Evolutionary conservation across 2,113 vertebrate species (phyloP), one percentile per base, ranked within the genome.

Genomic region (Myrmecobius fasciatus): DNA sequence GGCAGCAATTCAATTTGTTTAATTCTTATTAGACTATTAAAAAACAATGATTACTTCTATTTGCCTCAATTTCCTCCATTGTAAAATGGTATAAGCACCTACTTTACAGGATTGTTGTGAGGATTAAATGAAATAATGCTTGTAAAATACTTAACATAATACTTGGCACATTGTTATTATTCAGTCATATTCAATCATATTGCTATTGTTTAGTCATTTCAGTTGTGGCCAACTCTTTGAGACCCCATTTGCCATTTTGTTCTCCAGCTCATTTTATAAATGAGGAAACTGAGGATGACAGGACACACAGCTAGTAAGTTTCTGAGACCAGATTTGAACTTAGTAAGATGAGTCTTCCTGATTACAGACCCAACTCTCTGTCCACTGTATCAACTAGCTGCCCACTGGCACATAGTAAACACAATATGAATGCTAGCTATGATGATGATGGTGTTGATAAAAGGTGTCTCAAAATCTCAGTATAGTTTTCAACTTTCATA

Each of bases 1-100:
- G 90, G 93, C 28, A 89, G 89, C 28, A 91, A 53, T 54, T 31
- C 93, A 89, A 6, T 94, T 83, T 92, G 90, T 53, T 83, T 53
- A 90, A 83, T 3, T 52, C 31, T 95, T 92, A 46, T 26, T 25
- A 52, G 90, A 89, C 48, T 60, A 89, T 24, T 10, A 51, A 51
- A 88, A 90, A 83, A 83, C 20, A 83, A 36, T 36, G 31, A 10
- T 36, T 67, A 6, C 36, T n/a, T 17, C 60, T 43, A 20, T 83
- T 83, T 83, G 36, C 20, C 36, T 83, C 36, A 75, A 6, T 83
- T 83, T 83, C 6, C 20, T 83, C 67, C 20, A 8, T 6, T 83
- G 17, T 43, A 83, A 43, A 83, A 83, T 83, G n/a, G 67, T 22
- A 43, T 36, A 83, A 83, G 36, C 67, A 83, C 7, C 36, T 83